Evolutionary conservation across 2,797 vertebrate species (phyloP), one percentile per base, ranked within the genome.

Genomic region (Echiichthys vipera): DNA sequence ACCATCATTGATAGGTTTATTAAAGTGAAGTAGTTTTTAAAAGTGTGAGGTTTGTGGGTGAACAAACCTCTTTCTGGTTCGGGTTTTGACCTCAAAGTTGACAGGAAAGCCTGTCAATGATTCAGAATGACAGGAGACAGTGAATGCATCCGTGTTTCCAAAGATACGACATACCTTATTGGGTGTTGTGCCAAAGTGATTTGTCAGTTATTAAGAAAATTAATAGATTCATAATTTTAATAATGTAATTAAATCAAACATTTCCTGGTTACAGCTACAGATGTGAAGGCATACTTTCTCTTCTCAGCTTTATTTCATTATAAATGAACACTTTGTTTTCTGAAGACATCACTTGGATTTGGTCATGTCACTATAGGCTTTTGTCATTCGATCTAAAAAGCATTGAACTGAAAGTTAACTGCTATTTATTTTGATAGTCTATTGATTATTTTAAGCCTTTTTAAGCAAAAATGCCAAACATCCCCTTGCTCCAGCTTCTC

Each of bases 41-140:
- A 14, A 39, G 58, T 69, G 59, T 46, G 65, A 51, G 73, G 61
- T 80, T 85, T 83, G 59, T 43, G 56, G 64, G 27, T 5, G 1
- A 70, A 61, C 5, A 57, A 54, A 42, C 20, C 3, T 36, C 10
- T 1, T 34, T 27, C 58, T 27, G 7, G 12, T 57, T 71, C 24
- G 45, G 5, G 49, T 34, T 47, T 18, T 71, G 15, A 46, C 27
- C 4, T 0, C 30, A 10, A 71, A 50, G 20, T 50, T 43, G 12
- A 65, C 34, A 32, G 24, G 10, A 43, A 36, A 58, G 24, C 10
- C 43, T 15, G 1, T 1, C 13, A 11, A 45, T 29, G 34, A 18
- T 13, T 36, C 17, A 39, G 40, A 36, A 20, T 14, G 29, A 47
- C 0, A n/a, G 30, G 27, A 45, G 30, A 17, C 45, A 5, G 17